phyloP scores from a whole-genome alignment of 2,113 vertebrate genomes.

The Pionites leucogaster region DNA sequence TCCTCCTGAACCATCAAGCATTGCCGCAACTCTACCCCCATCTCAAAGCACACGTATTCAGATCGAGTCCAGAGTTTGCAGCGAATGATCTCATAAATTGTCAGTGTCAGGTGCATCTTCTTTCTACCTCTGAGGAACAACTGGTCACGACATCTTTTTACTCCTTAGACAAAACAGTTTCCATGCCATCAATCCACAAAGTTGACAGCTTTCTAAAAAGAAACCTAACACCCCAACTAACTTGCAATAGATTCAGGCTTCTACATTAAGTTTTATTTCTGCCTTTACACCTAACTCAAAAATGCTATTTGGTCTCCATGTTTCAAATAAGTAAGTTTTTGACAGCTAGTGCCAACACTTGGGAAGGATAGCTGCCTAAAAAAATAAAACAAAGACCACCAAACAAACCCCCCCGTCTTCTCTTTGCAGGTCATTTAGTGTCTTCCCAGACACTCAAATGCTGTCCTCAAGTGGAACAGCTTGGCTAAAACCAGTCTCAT shows the following conservation, averaged over 20 bases:
- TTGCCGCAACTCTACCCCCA: background rate
- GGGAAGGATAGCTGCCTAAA: background rate
- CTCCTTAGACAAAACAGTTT: background rate
- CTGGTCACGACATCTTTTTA: background rate
- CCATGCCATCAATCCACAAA: background rate
- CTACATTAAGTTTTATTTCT: background rate
- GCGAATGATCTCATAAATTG: background rate
- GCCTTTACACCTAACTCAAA: background rate
- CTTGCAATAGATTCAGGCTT: background rate
- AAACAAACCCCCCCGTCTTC: rapidly evolving
- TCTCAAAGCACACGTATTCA: background rate
- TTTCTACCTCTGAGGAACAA: background rate
- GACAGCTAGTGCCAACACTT: background rate
- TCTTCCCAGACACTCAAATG: background rate
- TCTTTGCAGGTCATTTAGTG: background rate
- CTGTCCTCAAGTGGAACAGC: background rate
- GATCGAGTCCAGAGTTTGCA: background rate
- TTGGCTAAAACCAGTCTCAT: background rate
- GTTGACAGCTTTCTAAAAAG: background rate
- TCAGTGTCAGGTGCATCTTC: background rate
- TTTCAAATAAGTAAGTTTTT: background rate
- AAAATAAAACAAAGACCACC: background rate
- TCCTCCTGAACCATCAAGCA: background rate
- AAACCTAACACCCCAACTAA: background rate
- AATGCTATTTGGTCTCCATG: background rate